These are phyloP conservation scores for Ctenicera cuprea DNA, from an alignment of 2,888 invertebrate species.

Conservation along the genomic window DNA sequence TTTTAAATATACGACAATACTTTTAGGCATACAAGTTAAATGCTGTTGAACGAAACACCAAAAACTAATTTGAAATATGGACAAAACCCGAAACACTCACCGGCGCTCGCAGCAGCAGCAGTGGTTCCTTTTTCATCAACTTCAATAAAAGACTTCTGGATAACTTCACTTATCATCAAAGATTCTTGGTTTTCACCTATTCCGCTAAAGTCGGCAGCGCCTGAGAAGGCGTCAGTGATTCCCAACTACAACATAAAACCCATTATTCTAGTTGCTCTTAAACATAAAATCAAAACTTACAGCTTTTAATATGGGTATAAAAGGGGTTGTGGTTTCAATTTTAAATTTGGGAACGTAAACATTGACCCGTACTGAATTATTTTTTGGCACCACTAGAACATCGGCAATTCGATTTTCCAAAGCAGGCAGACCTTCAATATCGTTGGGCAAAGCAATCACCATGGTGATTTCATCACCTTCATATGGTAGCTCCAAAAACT, in stretches of 20 bases:
- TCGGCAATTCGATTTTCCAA: conserved; percentile 50
- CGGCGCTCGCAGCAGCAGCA: conserved; percentile 4
- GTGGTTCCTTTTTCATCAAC: conserved; percentile 67
- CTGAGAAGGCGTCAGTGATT: no score
- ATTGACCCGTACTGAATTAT: not conserved
- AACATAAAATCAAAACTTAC: conserved; percentile 9
- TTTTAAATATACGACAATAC: no score
- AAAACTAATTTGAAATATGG: no score
- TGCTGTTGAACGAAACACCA: no score
- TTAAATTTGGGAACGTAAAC: conserved; percentile 30
- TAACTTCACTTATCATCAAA: not conserved
- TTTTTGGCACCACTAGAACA: conserved; percentile 41
- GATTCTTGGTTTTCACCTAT: no score
- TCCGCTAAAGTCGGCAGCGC: no score
- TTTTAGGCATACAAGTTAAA: no score
- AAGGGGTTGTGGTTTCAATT: conserved; percentile 12
- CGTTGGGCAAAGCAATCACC: conserved; percentile 57
- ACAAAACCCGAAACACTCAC: not conserved
- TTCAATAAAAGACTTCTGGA: conserved; percentile 69
- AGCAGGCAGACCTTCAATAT: conserved; percentile 45
- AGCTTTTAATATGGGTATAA: conserved; percentile 11
- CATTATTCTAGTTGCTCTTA: no score
- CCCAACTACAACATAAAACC: no score
- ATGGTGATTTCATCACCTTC: conserved; percentile 54
- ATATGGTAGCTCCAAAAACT: conserved; percentile 64